Evolutionary conservation across 1,140 invertebrate genomes (phyloP), one percentile per base, ranked within the genome.

Genomic region (Dysdera silvatica): DNA sequence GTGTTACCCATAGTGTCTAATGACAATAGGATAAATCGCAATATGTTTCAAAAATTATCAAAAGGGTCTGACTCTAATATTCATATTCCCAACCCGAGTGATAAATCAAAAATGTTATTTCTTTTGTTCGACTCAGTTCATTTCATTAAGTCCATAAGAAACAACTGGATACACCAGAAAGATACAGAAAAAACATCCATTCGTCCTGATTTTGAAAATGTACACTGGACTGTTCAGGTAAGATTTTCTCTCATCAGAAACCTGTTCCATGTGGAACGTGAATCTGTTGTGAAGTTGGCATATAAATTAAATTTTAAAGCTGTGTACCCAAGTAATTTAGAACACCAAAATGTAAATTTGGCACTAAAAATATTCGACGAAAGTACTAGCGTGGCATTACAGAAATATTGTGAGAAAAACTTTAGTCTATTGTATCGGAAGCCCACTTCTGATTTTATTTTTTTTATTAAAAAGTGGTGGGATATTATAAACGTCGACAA

Each of bases 401-500:
- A 28, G 29, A 51, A 24, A 51, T 51, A 24, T 28, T 6, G 18
- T 18, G 18, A 51, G 29, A 10, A 5, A 45, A 12, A 8, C 8
- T n/a, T n/a, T n/a, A n/a, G 7, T 8, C 6, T 45, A 7, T 7
- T 45, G 23, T 20, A 14, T n/a, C 29, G 48, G 48, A 6, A 51
- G 48, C 20, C 48, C 7, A 28, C 48, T 14, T 5, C 18, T 8
- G 29, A 12, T 8, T 51, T 51, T 51, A 14, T 51, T 6, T 28
- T 10, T 51, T 12, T 26, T 7, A 51, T 51, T 6, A 51, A 51
- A 18, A 51, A 51, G 26, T 51, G 48, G 48, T 51, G 48, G 48
- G 26, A 51, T 28, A 51, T 51, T 18, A 51, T 51, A 28, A 51
- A 51, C 20, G 29, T 51, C 8, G 29, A 51, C 8, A 51, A 51